Percentiles rank a stretch among this genome's conserved stretches.
Conservation (phyloP, 1,140 invertebrate species). For the Archivesica marissinica region DNA sequence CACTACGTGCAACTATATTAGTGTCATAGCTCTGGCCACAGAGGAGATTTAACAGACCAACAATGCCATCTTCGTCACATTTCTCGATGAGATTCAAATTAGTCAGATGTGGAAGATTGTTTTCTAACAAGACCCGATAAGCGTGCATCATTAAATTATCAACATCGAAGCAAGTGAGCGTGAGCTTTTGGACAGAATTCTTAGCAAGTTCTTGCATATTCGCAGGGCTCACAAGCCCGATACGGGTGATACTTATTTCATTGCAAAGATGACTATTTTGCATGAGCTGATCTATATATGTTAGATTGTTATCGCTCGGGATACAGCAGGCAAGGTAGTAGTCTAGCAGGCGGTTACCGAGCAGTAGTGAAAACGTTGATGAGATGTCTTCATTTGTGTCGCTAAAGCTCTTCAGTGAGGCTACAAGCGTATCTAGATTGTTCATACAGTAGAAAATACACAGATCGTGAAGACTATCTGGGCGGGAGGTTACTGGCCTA, state of each 20-base stretch:
- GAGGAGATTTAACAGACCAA: not conserved
- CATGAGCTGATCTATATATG: conserved; percentile 21
- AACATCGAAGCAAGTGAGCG: not conserved
- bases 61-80: not conserved
- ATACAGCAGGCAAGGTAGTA: conserved; percentile 17
- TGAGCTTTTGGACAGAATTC: not conserved
- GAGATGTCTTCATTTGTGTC: not conserved
- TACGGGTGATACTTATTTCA: not conserved
- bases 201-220: conserved; percentile 21
- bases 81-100: not conserved
- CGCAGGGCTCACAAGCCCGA: not conserved
- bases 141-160: not conserved
- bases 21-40: not conserved
- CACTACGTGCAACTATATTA: not conserved
- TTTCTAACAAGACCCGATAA: not conserved
- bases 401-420: not conserved
- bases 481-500: not conserved
- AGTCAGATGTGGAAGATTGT: not conserved
- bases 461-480: conserved; percentile 44
- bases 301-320: not conserved
- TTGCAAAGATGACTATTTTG: conserved; percentile 23
- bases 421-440: conserved; percentile 36
- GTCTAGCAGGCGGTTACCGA: conserved; percentile 33
- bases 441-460: conserved; percentile 56
- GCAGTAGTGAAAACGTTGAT: not conserved